Conservation (phyloP, 2,113 vertebrate species). For the Nicator chloris region DNA sequence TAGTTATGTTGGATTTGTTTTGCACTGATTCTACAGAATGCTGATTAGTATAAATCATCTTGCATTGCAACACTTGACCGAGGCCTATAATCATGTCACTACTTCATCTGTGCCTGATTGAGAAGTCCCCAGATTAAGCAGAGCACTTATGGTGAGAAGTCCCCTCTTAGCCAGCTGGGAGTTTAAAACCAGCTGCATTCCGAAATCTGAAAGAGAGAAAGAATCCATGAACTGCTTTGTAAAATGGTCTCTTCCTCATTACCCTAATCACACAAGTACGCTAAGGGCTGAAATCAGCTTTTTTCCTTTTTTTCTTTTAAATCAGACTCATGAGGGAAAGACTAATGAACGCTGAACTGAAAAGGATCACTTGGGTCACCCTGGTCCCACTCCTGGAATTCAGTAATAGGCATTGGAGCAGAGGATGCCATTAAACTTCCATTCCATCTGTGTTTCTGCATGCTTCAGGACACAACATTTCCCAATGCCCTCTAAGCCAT, state of each 20-base stretch:
- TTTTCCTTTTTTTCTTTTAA: background rate
- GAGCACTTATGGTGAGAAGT: background rate
- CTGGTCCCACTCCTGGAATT: background rate
- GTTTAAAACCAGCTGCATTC: constrained; percentile 25
- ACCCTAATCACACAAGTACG: background rate
- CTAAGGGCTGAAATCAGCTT: background rate
- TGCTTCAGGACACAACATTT: background rate
- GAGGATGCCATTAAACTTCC: background rate
- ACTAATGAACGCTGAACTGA: background rate
- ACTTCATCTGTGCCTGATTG: constrained; percentile 21
- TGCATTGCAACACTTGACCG: constrained; percentile 19
- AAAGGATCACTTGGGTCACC: background rate
- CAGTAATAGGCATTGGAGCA: background rate
- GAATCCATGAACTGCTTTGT: background rate
- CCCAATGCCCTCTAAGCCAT: background rate
- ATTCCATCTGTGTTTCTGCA: background rate
- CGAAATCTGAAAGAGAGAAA: background rate
- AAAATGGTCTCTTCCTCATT: constrained; percentile 5
- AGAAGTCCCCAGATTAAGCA: constrained; percentile 20
- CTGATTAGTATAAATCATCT: constrained; percentile 35
- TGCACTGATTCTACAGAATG: background rate
- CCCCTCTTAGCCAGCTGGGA: constrained; percentile 20
- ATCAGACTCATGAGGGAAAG: background rate
- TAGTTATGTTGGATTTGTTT: constrained; percentile 1
- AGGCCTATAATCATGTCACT: constrained; percentile 36